A percentile compares a stretch with the other conserved stretches of the same genome.
phyloP scores from a whole-genome alignment of 2,113 vertebrate genomes.

The Neotoma lepida region DNA sequence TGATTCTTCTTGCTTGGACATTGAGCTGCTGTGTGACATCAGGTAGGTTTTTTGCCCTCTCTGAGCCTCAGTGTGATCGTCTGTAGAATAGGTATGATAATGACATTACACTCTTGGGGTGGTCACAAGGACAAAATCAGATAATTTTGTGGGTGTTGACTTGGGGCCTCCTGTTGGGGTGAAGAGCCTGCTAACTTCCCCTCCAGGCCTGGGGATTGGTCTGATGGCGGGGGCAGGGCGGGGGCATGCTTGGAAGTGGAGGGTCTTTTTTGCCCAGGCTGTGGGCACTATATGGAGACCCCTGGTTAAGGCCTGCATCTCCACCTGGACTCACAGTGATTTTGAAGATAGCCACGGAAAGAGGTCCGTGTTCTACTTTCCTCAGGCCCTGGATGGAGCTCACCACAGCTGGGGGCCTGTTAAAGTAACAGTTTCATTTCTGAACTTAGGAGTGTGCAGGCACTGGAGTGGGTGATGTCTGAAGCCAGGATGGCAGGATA shows the following conservation, averaged over 20 bases:
- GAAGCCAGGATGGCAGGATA: neutral
- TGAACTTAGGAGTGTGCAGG: neutral
- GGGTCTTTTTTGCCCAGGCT: neutral
- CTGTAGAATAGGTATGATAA: neutral
- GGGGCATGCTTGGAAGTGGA: neutral
- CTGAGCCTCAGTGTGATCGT: neutral
- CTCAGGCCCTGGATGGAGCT: neutral
- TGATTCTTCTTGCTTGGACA: neutral
- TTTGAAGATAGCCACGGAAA: neutral
- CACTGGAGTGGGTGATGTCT: too few relatives aligned
- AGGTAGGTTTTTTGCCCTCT: neutral
- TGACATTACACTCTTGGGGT: too few relatives aligned
- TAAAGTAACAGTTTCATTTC: neutral
- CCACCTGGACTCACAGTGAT: neutral
- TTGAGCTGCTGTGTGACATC: neutral
- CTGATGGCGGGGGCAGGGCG: neutral
- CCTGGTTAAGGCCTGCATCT: accelerated
- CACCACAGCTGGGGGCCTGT: too few relatives aligned
- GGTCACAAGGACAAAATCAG: neutral
- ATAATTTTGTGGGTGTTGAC: neutral
- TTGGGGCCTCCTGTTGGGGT: neutral
- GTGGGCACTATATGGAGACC: accelerated
- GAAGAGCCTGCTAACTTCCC: neutral
- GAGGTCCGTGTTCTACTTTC: neutral
- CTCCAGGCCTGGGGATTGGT: neutral